Percentiles rank a stretch among this genome's conserved stretches.
These are phyloP conservation scores for Druceiella hillmani DNA, from an alignment of 2,888 invertebrate genomes.

Conservation along the genomic window DNA sequence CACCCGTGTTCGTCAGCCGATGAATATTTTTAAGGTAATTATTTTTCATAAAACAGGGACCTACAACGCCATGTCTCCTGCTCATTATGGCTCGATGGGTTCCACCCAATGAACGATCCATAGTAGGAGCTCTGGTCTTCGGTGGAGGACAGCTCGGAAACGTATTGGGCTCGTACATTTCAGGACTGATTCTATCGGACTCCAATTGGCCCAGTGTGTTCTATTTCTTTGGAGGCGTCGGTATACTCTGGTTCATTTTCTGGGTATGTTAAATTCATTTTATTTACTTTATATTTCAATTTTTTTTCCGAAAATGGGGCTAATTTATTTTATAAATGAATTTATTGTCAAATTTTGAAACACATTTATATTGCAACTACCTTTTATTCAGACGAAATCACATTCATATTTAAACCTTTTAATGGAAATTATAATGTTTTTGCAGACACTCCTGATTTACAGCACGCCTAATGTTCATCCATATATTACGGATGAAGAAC, in stretches of 20 bases:
- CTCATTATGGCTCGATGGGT: conserved; percentile 55
- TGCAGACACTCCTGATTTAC: conserved; percentile 41
- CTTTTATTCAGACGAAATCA: too few relatives aligned
- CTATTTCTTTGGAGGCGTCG: conserved; percentile 51
- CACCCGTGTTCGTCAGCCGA: too few relatives aligned
- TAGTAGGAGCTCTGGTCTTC: conserved; percentile 54
- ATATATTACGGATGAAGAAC: conserved; percentile 49
- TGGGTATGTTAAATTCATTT: conserved; percentile 33
- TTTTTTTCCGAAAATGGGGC: neutral
- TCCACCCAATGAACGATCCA: conserved; percentile 51
- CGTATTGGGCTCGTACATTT: conserved; percentile 46
- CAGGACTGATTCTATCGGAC: conserved; percentile 40
- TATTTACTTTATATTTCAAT: conserved; percentile 5
- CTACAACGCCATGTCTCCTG: conserved; percentile 57
- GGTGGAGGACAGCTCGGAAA: conserved; percentile 54
- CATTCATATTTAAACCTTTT: too few relatives aligned
- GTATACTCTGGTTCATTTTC: conserved; percentile 48
- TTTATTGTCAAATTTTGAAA: neutral
- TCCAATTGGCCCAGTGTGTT: conserved; percentile 54
- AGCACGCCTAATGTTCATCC: conserved; percentile 48
- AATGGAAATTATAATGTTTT: too few relatives aligned
- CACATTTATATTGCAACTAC: neutral
- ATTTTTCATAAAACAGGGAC: conserved; percentile 38
- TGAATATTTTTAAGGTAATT: neutral
- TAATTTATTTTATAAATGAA: too few relatives aligned